phyloP scores from a whole-genome alignment of 2,113 vertebrate genomes.

The Perca schrenkii region DNA sequence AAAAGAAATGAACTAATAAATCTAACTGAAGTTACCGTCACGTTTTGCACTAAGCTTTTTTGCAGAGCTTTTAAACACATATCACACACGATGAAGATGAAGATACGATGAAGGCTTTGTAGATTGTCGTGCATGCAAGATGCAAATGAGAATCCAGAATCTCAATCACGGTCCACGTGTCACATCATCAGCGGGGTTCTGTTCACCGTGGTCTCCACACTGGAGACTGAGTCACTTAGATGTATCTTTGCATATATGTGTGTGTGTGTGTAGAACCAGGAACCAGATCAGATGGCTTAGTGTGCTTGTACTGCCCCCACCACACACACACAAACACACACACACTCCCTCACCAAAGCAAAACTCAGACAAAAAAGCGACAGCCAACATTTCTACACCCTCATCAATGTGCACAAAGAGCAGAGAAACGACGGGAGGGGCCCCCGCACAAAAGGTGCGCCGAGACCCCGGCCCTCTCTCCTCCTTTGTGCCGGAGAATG shows the following conservation, averaged over 20 bases:
- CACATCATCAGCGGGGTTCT: no score
- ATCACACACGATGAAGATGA: not conserved
- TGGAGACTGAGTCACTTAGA: slow-evolving; percentile 4
- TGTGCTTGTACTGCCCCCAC: slow-evolving; percentile 44
- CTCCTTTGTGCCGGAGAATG: slow-evolving; percentile 78
- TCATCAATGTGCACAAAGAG: slow-evolving; percentile 69
- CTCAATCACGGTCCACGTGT: no score
- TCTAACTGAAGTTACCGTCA: not conserved
- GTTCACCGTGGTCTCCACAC: no score
- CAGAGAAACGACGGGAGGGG: slow-evolving; percentile 63
- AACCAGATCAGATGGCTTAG: slow-evolving; percentile 74
- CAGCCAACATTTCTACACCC: slow-evolving; percentile 72
- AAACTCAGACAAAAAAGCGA: slow-evolving; percentile 78
- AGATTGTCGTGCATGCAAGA: not conserved
- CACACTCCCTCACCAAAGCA: slow-evolving; percentile 51
- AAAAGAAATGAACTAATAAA: not conserved
- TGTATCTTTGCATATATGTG: not conserved
- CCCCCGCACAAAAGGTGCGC: slow-evolving; percentile 71
- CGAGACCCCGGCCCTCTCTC: slow-evolving; percentile 56
- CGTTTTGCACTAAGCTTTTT: no score
- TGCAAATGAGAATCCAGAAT: not conserved
- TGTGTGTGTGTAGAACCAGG: slow-evolving; percentile 3
- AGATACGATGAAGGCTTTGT: not conserved
- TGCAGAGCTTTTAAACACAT: not conserved
- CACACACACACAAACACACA: not conserved